Conservation (phyloP, 2,113 vertebrate genomes). For the Vimba vimba region DNA sequence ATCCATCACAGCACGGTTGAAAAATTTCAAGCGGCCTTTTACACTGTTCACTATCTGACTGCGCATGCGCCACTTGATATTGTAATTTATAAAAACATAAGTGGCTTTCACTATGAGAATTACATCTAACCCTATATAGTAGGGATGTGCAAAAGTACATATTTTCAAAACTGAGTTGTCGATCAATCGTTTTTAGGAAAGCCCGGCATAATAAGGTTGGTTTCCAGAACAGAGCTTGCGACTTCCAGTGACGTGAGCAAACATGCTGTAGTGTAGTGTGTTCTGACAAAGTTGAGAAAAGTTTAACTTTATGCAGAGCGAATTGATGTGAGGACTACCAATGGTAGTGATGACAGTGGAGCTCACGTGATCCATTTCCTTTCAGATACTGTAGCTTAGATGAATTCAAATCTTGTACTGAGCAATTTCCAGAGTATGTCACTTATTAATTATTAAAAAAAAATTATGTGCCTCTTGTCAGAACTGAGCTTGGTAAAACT, state of each 20-base stretch:
- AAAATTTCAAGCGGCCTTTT: slow-evolving; percentile 1
- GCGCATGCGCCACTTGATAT: neutral
- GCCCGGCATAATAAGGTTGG: no score
- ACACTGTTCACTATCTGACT: neutral
- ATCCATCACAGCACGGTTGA: slow-evolving; percentile 22
- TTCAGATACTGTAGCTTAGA: neutral
- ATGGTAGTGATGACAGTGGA: neutral
- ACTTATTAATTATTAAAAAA: no score
- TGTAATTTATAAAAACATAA: slow-evolving; percentile 1
- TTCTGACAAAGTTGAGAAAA: neutral
- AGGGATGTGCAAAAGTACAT: neutral
- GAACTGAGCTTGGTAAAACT: no score
- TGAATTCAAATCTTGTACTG: neutral
- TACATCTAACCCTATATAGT: neutral
- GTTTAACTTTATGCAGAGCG: neutral
- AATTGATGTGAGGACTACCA: no score
- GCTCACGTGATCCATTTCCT: neutral
- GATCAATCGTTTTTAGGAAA: no score
- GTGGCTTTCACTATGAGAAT: neutral
- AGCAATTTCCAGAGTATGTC: no score
- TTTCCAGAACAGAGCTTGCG: no score
- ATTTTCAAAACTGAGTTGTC: neutral
- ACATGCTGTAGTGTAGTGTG: no score
- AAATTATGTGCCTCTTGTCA: no score
- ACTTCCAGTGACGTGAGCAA: neutral